A percentile compares a stretch with the other conserved stretches of the same genome.
phyloP scores from a whole-genome alignment of 2,113 vertebrate genomes.

The Campylomormyrus numenius region DNA sequence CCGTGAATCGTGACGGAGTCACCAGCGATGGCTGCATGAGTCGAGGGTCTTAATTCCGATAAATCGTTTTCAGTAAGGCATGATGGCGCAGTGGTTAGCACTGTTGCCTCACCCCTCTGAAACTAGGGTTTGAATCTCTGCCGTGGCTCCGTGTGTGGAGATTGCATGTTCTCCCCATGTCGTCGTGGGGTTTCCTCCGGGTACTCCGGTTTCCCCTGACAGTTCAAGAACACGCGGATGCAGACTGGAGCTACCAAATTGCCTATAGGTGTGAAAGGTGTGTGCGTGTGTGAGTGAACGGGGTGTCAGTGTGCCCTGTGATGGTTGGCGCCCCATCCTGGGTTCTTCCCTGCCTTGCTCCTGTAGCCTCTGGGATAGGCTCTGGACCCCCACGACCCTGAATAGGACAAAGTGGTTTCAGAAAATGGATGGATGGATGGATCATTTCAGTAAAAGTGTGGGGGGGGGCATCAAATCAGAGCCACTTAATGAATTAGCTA shows the following conservation, averaged over 20 bases:
- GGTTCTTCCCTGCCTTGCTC: background rate
- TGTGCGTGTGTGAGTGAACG: too few species aligned
- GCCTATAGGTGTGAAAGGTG: background rate
- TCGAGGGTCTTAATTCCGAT: background rate
- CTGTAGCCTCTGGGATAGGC: background rate
- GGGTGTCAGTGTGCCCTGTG: too few species aligned
- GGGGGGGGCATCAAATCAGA: conserved; percentile 54
- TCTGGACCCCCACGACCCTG: background rate
- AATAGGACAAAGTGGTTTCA: background rate
- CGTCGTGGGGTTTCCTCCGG: background rate
- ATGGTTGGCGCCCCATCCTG: background rate
- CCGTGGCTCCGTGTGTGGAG: background rate
- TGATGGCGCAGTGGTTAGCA: background rate
- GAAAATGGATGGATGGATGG: background rate
- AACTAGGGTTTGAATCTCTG: background rate
- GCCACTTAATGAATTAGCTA: conserved; percentile 72
- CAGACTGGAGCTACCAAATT: background rate
- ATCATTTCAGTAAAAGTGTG: background rate
- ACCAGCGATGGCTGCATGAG: background rate
- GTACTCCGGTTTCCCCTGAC: background rate
- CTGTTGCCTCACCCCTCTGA: background rate
- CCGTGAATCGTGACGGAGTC: background rate
- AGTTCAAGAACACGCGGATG: background rate
- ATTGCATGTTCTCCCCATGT: background rate
- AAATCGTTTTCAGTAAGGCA: background rate